phyloP scores from a whole-genome alignment of 2,113 vertebrate species.

The Siniperca chuatsi region DNA sequence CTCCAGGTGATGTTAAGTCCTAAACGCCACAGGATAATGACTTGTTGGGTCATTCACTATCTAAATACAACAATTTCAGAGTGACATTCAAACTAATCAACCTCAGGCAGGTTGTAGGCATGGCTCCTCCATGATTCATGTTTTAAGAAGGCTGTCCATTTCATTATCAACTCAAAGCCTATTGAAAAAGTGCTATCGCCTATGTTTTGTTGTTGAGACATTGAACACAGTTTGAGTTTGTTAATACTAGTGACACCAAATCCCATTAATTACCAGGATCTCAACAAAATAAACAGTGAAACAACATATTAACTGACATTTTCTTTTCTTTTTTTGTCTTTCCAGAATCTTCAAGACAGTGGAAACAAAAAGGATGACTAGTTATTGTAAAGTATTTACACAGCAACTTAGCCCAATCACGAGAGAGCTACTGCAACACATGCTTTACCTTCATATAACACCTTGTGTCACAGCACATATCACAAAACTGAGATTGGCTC shows the following conservation, averaged over 20 bases:
- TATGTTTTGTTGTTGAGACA: background rate
- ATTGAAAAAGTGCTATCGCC: background rate
- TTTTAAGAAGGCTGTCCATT: background rate
- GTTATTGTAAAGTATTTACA: slow-evolving; percentile 1
- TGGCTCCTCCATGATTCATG: background rate
- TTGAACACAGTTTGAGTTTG: background rate
- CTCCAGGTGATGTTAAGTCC: slow-evolving; percentile 86
- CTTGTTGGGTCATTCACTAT: background rate
- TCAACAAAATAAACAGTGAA: no score
- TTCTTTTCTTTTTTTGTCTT: slow-evolving; percentile 4
- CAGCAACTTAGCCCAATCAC: background rate
- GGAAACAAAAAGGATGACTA: slow-evolving; percentile 78
- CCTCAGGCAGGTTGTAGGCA: background rate
- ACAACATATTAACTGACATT: background rate
- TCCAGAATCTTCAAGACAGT: slow-evolving; percentile 70
- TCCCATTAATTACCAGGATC: no score
- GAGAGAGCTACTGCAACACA: slow-evolving; percentile 7
- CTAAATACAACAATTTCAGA: slow-evolving; percentile 1
- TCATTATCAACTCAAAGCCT: background rate
- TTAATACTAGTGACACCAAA: background rate
- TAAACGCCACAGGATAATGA: slow-evolving; percentile 1
- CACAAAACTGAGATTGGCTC: background rate
- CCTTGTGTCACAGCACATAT: slow-evolving; percentile 11
- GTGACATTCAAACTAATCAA: background rate
- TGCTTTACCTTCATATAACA: slow-evolving; percentile 3